phyloP scores from a whole-genome alignment of 2,888 invertebrate species.

The Himalopsyche japonica region DNA sequence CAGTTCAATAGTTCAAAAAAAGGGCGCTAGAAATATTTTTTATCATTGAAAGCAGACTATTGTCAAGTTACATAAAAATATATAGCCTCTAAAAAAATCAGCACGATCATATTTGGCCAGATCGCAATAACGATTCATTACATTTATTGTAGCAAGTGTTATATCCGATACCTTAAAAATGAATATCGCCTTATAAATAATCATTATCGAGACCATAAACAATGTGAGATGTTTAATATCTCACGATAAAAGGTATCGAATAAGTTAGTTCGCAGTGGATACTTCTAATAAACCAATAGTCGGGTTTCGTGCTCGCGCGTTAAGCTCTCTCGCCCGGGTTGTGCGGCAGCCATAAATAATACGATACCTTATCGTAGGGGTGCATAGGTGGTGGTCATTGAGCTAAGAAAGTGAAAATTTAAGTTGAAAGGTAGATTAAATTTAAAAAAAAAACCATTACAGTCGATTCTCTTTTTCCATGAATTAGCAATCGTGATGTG shows the following conservation, averaged over 20 bases:
- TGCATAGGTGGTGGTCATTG: not conserved
- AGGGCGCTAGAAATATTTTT: too few species aligned
- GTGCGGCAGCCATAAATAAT: slow-evolving; percentile 11
- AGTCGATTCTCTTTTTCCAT: too few species aligned
- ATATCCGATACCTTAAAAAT: not conserved
- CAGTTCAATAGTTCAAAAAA: too few species aligned
- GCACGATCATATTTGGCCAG: not conserved
- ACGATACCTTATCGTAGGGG: slow-evolving; percentile 13
- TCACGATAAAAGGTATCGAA: not conserved
- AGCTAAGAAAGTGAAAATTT: too few species aligned
- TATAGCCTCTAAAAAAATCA: not conserved
- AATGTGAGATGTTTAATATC: not conserved
- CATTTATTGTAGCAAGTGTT: not conserved
- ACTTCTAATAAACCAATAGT: not conserved
- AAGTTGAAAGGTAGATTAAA: too few species aligned
- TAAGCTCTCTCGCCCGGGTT: not conserved
- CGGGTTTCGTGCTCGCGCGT: slow-evolving; percentile 15
- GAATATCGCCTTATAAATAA: not conserved
- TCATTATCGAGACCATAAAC: not conserved
- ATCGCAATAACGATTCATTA: not conserved
- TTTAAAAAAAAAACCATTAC: too few species aligned
- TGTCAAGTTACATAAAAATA: too few species aligned
- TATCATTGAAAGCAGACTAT: too few species aligned
- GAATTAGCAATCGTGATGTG: too few species aligned
- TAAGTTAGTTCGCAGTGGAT: not conserved